These are phyloP conservation scores for Cladopsammia gracilis DNA, from an alignment of 64 coral and sea anemone genomes.

Conservation along the genomic window DNA sequence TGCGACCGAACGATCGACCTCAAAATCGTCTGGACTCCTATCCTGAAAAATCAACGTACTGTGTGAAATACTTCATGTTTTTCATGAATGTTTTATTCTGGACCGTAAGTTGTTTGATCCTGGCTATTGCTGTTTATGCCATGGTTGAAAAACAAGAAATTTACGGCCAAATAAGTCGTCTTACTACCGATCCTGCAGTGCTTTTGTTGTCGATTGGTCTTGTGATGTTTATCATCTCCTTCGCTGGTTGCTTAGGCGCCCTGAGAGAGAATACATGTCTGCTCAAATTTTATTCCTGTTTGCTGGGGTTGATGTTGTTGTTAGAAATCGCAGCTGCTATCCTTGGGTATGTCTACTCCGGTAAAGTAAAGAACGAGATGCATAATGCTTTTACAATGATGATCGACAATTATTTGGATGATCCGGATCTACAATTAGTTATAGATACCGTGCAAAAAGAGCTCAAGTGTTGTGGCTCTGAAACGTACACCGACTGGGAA, in stretches of 20 bases:
- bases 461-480: slow-evolving; percentile 92
- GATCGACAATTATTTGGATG: slow-evolving; percentile 87
- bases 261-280: slow-evolving; percentile 94
- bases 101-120: slow-evolving; percentile 79
- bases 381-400: slow-evolving; percentile 80
- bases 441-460: slow-evolving; percentile 88
- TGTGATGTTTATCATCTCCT: slow-evolving; percentile 87
- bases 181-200: slow-evolving; percentile 87
- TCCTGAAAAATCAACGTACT: slow-evolving; percentile 87
- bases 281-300: slow-evolving; percentile 78
- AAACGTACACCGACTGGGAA: slow-evolving; percentile 83
- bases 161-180: slow-evolving; percentile 83
- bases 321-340: slow-evolving; percentile 80
- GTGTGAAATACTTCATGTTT: slow-evolving; percentile 91
- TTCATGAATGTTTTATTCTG: slow-evolving; percentile 97
- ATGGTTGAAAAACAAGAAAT: slow-evolving; percentile 90
- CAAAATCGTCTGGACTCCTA: slow-evolving; percentile 44
- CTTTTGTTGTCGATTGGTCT: slow-evolving; percentile 70
- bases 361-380: slow-evolving; percentile 77
- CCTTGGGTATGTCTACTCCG: slow-evolving; percentile 81
- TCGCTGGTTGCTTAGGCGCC: slow-evolving; percentile 87
- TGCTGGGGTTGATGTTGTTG: slow-evolving; percentile 82
- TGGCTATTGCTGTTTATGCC: slow-evolving; percentile 85
- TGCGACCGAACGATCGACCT: neutral
- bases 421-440: slow-evolving; percentile 90